These are phyloP conservation scores for Melinaea menophilus DNA, from an alignment of 2,888 invertebrate species.

Conservation along the genomic window DNA sequence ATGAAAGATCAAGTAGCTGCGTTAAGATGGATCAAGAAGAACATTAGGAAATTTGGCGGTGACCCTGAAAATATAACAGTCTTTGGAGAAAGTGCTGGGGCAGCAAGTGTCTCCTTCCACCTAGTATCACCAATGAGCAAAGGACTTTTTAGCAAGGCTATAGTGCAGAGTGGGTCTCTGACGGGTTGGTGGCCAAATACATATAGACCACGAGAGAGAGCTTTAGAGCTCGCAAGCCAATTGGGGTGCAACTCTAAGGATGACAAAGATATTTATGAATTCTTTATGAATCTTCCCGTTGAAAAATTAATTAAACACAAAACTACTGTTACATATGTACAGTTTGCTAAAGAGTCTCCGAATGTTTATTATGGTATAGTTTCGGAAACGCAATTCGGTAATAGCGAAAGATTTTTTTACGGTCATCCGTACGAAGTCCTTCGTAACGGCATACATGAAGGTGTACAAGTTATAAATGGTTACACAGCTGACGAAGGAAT, in stretches of 20 bases:
- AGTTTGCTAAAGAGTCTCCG: conserved; percentile 5
- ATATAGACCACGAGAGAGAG: conserved; percentile 69
- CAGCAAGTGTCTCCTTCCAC: conserved; percentile 42
- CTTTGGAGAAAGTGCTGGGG: conserved; percentile 52
- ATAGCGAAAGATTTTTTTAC: conserved; percentile 44
- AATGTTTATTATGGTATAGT: conserved; percentile 37
- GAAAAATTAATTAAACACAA: conserved; percentile 38
- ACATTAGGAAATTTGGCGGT: conserved; percentile 54
- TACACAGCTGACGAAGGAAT: conserved; percentile 82
- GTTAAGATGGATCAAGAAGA: conserved; percentile 42
- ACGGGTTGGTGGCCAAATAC: conserved; percentile 65
- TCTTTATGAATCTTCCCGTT: conserved; percentile 47
- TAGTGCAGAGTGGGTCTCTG: no score
- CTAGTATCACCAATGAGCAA: no score
- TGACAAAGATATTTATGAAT: conserved; percentile 47
- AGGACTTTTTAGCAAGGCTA: no score
- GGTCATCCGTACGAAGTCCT: conserved; percentile 47
- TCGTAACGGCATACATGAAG: conserved; percentile 65
- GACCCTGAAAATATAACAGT: conserved; percentile 56
- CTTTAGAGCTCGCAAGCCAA: conserved; percentile 43
- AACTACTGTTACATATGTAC: conserved; percentile 6
- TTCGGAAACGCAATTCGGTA: conserved; percentile 43
- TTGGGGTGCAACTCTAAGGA: conserved; percentile 51
- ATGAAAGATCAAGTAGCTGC: conserved; percentile 58
- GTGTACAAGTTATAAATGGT: conserved; percentile 82